Evolutionary conservation across 1,140 invertebrate genomes (phyloP), one percentile per base, ranked within the genome.

Genomic region (Trissolcus basalis): DNA sequence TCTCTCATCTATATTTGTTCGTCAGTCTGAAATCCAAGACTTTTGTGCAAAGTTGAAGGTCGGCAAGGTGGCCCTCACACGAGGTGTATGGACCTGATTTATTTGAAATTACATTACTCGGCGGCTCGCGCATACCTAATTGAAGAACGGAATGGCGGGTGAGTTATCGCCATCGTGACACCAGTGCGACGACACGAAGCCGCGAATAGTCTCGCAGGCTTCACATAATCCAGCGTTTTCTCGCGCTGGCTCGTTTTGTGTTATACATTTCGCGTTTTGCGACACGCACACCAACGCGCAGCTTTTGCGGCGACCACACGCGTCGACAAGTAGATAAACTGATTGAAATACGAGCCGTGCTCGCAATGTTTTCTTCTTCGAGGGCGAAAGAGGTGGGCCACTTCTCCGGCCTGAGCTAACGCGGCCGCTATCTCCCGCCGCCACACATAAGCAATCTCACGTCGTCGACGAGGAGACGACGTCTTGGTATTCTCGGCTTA

Each of bases 301-400:
- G 59, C 59, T 60, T 33, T 9, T 54, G 44, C 67, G 71, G 56
- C 83, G 86, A 86, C 86, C 86, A 88, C 86, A 88, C 86, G 85
- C 85, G 86, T 87, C 83, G 86, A 85, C 85, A 84, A 86, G 85
- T 85, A 88, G 85, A 87, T 87, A 88, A 88, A 88, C 82, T 86
- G 85, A 88, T 87, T 87, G 86, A 88, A 87, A 86, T 87, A 86
- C 81, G 86, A 83, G 81, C 83, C 82, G 81, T 79, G 79, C 81
- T 73, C 54, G 80, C 80, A 81, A 81, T 74, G 72, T 82, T 77
- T 63, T 27, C 36, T 58, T 63, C 58, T 55, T 49, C 47, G 61
- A 54, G 74, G 48, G 55, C 61, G 53, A 56, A 67, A 65, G 68
- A 71, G 65, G 51, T 48, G 54, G 51, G 43, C 70, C 70, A 60